A percentile compares a stretch with the other conserved stretches of the same genome.
Conservation (phyloP, 2,888 invertebrate species). For the Nysson spinosus region DNA sequence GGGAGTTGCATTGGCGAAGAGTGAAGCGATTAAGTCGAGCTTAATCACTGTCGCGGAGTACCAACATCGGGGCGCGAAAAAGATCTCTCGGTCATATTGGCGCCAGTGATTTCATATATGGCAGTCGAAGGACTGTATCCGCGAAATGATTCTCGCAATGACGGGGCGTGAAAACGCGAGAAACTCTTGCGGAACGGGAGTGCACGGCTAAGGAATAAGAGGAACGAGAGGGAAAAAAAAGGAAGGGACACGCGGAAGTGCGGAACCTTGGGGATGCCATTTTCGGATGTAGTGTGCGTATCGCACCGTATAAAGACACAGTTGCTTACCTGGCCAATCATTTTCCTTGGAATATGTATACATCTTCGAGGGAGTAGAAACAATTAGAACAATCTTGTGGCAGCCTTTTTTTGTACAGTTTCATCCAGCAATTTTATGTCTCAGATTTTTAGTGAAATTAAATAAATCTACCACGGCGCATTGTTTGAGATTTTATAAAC, state of each 20-base stretch:
- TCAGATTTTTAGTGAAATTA: no score
- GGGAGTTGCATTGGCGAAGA: no score
- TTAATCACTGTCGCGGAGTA: constrained; percentile 25
- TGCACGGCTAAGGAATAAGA: constrained; percentile 15
- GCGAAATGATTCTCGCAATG: constrained; percentile 29
- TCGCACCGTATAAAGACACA: constrained; percentile 58
- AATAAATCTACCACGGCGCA: no score
- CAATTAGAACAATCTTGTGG: no score
- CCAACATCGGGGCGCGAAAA: constrained; percentile 37
- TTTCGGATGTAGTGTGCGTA: constrained; percentile 62
- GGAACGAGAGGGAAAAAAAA: constrained; percentile 38
- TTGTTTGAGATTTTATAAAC: no score
- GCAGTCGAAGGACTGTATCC: constrained; percentile 52
- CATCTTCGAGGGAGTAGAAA: no score
- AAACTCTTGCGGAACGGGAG: constrained; percentile 39
- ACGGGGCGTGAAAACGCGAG: constrained; percentile 53
- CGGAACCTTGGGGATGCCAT: constrained; percentile 65
- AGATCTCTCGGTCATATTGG: constrained; percentile 39
- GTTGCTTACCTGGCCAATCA: constrained; percentile 25
- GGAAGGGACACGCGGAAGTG: constrained; percentile 63
- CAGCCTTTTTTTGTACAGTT: no score
- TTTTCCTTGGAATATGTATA: constrained; percentile 48
- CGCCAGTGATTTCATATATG: constrained; percentile 63
- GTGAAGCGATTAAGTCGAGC: constrained; percentile 34
- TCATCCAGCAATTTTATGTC: no score